These are phyloP conservation scores for Luehdorfia chinensis DNA, from an alignment of 1,140 invertebrate species.

Conservation along the genomic window DNA sequence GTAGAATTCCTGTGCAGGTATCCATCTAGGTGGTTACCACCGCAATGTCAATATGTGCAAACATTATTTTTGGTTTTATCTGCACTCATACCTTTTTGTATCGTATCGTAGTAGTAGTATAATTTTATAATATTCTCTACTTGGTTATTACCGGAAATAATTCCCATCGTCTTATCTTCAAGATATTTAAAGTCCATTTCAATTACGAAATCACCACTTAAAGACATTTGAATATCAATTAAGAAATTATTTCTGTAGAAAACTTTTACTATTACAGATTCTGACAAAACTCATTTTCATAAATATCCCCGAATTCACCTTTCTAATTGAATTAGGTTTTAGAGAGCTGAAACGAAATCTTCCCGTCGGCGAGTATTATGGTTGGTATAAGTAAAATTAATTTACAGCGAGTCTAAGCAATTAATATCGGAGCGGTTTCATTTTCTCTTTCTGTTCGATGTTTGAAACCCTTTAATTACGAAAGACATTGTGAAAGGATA, in stretches of 20 bases:
- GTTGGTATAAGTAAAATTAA: slow-evolving; percentile 9
- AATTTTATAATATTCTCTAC: too few species aligned
- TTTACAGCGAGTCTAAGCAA: slow-evolving; percentile 1
- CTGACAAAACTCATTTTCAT: not conserved
- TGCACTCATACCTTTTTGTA: too few species aligned
- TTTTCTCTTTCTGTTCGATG: slow-evolving; percentile 8
- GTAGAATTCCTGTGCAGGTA: too few species aligned
- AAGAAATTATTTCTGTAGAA: not conserved
- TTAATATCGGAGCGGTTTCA: slow-evolving; percentile 9
- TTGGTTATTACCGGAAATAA: too few species aligned
- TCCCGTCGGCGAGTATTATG: slow-evolving; percentile 7
- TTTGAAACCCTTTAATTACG: slow-evolving; percentile 1
- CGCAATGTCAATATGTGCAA: too few species aligned
- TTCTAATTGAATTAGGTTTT: slow-evolving; percentile 2
- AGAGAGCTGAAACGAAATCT: not conserved
- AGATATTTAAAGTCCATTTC: too few species aligned
- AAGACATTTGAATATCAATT: not conserved
- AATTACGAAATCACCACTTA: too few species aligned
- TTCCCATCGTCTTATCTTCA: too few species aligned
- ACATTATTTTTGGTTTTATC: too few species aligned
- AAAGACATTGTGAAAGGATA: not conserved
- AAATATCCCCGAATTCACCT: not conserved
- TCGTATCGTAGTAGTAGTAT: too few species aligned
- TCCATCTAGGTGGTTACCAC: too few species aligned
- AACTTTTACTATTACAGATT: too few species aligned